Evolutionary conservation across 2,888 invertebrate species (phyloP).

Genomic region (Steinernema hermaphroditum): DNA sequence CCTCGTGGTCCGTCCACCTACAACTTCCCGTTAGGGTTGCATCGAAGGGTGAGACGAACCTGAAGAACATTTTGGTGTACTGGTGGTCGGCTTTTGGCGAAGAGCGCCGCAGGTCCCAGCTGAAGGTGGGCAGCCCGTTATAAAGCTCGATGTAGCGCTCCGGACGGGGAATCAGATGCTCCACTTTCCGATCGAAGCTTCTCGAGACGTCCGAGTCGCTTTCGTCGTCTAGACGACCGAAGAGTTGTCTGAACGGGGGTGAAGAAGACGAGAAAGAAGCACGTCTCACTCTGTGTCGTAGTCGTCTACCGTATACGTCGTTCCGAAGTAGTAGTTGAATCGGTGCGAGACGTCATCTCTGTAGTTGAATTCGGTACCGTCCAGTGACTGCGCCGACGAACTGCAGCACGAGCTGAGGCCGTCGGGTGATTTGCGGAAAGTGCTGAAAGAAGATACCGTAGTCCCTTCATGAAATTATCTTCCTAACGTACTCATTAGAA

Average conservation of each 20-base stretch:
- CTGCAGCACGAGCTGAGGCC: constrained; percentile 20
- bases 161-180: constrained; percentile 5
- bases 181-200: constrained; percentile 11
- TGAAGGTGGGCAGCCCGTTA: not conserved
- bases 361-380: constrained; percentile 8
- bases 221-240: constrained; percentile 7
- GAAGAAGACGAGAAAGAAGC: not conserved
- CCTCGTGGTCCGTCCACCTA: constrained; percentile 21
- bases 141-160: constrained; percentile 14
- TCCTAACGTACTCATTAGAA: constrained; percentile 10
- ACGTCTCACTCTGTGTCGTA: constrained; percentile 11
- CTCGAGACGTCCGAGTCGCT: not conserved
- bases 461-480: too few species aligned
- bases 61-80: constrained; percentile 5
- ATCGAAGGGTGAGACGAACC: too few species aligned
- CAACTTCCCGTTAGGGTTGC: not conserved
- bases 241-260: not conserved
- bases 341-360: constrained; percentile 10
- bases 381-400: constrained; percentile 3
- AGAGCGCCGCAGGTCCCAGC: constrained; percentile 1
- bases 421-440: constrained; percentile 18
- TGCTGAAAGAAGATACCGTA: constrained; percentile 1
- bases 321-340: constrained; percentile 16
- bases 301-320: constrained; percentile 3
- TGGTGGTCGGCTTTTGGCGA: constrained; percentile 16